Evolutionary conservation across 2,888 invertebrate species (phyloP).

Genomic region (Epinotia demarniana): DNA sequence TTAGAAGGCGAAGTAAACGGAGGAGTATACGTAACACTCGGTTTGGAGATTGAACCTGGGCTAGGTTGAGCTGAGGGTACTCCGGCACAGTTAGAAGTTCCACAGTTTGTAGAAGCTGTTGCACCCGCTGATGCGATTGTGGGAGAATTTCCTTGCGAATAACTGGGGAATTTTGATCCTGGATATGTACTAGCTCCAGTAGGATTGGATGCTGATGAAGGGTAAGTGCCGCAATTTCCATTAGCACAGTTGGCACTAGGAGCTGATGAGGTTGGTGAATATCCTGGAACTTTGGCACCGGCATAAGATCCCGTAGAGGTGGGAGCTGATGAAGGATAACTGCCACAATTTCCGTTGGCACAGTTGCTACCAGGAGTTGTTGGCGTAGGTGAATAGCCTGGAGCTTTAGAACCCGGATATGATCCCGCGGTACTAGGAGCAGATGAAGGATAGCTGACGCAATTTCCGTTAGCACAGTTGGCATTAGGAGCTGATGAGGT

Average conservation of each 20-base stretch:
- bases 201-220: conserved; percentile 5
- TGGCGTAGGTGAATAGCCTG: conserved; percentile 25
- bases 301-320: no score
- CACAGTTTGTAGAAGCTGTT: conserved; percentile 30
- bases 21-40: conserved; percentile 37
- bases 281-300: not conserved
- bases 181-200: conserved; percentile 19
- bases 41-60: conserved; percentile 13
- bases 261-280: conserved; percentile 31
- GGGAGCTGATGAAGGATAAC: no score
- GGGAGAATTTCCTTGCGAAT: conserved; percentile 38
- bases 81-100: conserved; percentile 26
- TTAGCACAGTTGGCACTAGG: conserved; percentile 35
- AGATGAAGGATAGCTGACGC: conserved; percentile 18
- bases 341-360: conserved; percentile 38
- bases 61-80: conserved; percentile 10
- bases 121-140: conserved; percentile 14
- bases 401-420: conserved; percentile 14
- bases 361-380: conserved; percentile 36
- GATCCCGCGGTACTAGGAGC: not conserved
- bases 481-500: conserved; percentile 13
- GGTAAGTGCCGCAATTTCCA: conserved; percentile 41
- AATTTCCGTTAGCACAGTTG: conserved; percentile 44
- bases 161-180: conserved; percentile 30
- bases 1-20: conserved; percentile 32